A percentile compares a stretch with the other conserved stretches of the same genome.
Conservation (phyloP, 2,888 invertebrate species). For the Aphodius sticticus region DNA sequence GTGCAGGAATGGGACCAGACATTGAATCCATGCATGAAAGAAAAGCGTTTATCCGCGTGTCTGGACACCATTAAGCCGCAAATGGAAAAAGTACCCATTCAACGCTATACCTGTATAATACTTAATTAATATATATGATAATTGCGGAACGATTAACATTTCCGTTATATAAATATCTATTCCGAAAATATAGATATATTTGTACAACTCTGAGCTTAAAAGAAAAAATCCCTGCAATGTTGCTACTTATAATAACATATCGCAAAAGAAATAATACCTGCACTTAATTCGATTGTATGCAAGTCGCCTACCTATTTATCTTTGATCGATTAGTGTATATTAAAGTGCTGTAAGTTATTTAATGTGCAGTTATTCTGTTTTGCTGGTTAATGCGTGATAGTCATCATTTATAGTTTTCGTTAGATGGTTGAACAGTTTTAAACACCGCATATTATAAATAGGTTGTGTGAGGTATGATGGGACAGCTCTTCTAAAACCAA, state of each 20-base stretch:
- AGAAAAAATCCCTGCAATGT: not conserved
- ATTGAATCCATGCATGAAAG: conserved; percentile 18
- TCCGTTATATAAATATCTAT: not conserved
- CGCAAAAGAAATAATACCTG: not conserved
- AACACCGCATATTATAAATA: too few species aligned
- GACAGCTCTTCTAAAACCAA: too few species aligned
- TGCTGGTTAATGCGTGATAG: too few species aligned
- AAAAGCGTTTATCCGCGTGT: conserved; percentile 25
- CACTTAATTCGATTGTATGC: too few species aligned
- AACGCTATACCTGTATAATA: conserved; percentile 15
- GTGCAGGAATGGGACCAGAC: conserved; percentile 8
- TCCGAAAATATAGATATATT: too few species aligned
- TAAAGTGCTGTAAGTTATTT: too few species aligned
- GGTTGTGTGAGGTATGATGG: too few species aligned
- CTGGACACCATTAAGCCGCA: conserved; percentile 14
- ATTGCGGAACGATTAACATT: conserved; percentile 5
- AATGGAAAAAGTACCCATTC: conserved; percentile 20
- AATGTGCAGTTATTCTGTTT: too few species aligned
- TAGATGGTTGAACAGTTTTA: too few species aligned
- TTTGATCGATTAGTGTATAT: too few species aligned
- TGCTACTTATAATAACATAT: not conserved
- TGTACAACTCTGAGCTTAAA: not conserved
- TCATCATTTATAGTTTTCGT: too few species aligned
- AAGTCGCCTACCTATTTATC: too few species aligned
- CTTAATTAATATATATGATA: conserved; percentile 26